Base-by-base conservation (phyloP, 2,797 vertebrate species). In the Peromyscus aztecus region DNA sequence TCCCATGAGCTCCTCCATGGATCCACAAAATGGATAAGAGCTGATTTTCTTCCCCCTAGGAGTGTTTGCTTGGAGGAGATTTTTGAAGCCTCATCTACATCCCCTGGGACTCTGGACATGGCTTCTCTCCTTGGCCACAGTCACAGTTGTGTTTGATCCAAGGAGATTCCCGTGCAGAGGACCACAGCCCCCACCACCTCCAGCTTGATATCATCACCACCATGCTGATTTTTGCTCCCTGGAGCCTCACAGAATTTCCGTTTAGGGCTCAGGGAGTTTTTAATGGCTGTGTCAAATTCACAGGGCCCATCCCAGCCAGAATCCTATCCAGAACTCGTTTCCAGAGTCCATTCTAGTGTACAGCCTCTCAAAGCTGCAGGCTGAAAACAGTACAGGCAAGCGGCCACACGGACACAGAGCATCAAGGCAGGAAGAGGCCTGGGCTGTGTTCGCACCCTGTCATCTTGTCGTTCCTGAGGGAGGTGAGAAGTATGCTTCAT, bases 21-120 rank as follows among this genome's bases (percentile, higher is more conserved):
- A 57, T 55, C 55, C 37, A 78, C 10, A 37, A 46, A 27, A n/a
- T 78, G 4, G 37, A 17, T 46, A 83, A 61, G 52, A n/a, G 57
- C 49, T 80, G 14, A 76, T 80, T 37, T 52, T 40, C 75, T 63
- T 89, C 4, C 6, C 14, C 52, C 37, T 71, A 6, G 59, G n/a
- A 73, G 63, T 55, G 10, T 82, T 85, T 85, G 55, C 89, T 76
- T 16, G 40, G 61, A 27, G 71, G 81, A 85, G 40, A 59, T 23
- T 92, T 91, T 87, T 63, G 84, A 94, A 96, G 88, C 77, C 14
- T 90, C 63, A 7, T 46, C 91, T 81, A 94, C 37, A 82, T 75
- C 69, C 55, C 43, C 88, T 84, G 4, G 73, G 65, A 88, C 24
- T 55, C 49, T 89, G 63, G 63, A 71, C 31, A 81, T 55, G 65